Evolutionary conservation across 2,113 vertebrate species (phyloP).

Genomic region (Peromyscus leucopus): DNA sequence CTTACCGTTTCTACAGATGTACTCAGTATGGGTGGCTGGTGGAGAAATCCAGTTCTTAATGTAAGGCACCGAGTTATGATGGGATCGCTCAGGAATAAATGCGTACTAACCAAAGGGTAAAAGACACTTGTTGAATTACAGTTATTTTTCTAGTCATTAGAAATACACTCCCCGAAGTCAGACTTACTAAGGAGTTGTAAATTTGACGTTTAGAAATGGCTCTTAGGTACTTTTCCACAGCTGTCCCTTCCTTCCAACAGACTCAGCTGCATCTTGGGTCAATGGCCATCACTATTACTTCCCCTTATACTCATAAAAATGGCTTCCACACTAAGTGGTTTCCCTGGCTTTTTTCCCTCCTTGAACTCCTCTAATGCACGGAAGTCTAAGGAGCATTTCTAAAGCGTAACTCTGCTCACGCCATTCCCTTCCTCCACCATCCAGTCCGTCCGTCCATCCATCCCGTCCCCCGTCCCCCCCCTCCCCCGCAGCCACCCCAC

Average conservation of each 20-base stretch:
- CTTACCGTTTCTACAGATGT: constrained; percentile 17
- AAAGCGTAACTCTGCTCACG: background rate
- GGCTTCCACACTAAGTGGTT: background rate
- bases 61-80: constrained; percentile 3
- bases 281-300: background rate
- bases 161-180: constrained; percentile 3
- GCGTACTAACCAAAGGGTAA: background rate
- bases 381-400: background rate
- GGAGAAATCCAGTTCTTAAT: constrained; percentile 21
- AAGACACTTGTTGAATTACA: constrained; percentile 10
- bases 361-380: background rate
- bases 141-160: constrained; percentile 25
- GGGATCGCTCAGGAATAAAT: background rate
- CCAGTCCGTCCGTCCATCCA: too few species aligned
- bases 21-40: background rate
- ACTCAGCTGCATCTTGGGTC: background rate
- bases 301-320: background rate
- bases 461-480: too few species aligned
- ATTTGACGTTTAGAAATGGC: background rate
- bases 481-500: background rate
- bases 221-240: background rate
- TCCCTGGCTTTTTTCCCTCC: background rate
- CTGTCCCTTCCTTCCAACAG: background rate
- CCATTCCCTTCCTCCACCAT: background rate
- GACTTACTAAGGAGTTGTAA: background rate